Evolutionary conservation across 2,888 invertebrate genomes (phyloP).

Genomic region (Trissolcus japonicus): DNA sequence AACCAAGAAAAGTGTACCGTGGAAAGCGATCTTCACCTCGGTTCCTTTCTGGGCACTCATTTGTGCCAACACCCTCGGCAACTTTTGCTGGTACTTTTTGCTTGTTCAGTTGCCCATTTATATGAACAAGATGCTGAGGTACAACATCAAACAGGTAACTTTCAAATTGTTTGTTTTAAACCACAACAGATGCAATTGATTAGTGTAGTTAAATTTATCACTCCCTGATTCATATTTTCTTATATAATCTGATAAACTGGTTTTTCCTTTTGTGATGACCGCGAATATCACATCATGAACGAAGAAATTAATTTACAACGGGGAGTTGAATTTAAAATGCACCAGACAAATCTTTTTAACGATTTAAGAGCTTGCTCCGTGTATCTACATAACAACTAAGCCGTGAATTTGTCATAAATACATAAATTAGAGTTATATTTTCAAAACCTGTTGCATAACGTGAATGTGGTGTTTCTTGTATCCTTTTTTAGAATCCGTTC

Average conservation of each 20-base stretch:
- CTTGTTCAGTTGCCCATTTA: constrained; percentile 77
- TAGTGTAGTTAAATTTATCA: too few relatives aligned
- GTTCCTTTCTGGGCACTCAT: constrained; percentile 76
- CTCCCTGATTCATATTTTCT: too few relatives aligned
- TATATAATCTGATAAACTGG: too few relatives aligned
- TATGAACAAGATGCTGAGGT: constrained; percentile 76
- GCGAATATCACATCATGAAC: too few relatives aligned
- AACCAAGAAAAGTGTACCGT: constrained; percentile 68
- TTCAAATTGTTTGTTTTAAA: neutral
- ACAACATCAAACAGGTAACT: constrained; percentile 76
- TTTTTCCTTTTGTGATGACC: too few relatives aligned
- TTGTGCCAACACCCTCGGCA: constrained; percentile 76
- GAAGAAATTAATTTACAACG: neutral
- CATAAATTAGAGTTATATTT: constrained; percentile 1
- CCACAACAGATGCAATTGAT: too few relatives aligned
- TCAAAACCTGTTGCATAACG: neutral
- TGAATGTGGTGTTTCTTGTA: neutral
- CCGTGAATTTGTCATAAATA: constrained; percentile 1
- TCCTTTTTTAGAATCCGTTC: neutral
- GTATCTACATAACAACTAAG: constrained; percentile 1
- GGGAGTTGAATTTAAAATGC: neutral
- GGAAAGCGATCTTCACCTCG: constrained; percentile 76
- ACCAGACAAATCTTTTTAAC: neutral
- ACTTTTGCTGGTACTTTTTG: constrained; percentile 78
- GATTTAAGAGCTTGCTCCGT: neutral